phyloP scores from a whole-genome alignment of 2,888 invertebrate species.

The Lepas anatifera region DNA sequence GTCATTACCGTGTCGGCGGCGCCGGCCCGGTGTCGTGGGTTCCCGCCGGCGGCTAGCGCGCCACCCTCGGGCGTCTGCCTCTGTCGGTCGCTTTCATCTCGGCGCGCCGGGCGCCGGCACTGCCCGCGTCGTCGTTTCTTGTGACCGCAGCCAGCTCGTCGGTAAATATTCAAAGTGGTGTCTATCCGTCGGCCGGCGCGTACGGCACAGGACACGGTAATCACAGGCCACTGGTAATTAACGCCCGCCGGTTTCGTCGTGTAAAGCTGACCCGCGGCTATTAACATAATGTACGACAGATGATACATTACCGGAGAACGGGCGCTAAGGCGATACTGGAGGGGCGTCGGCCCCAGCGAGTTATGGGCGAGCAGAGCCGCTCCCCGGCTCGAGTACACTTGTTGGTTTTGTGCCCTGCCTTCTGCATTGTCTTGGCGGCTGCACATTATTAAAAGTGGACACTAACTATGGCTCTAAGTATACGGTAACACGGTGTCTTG shows the following conservation, averaged over 20 bases:
- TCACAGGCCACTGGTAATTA: not conserved
- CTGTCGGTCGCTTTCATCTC: not conserved
- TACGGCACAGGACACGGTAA: not conserved
- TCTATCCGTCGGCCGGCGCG: not conserved
- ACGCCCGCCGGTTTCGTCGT: not conserved
- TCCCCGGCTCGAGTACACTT: no score
- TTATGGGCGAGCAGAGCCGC: no score
- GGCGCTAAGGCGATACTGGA: not conserved
- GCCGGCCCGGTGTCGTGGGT: not conserved
- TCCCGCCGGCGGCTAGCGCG: not conserved
- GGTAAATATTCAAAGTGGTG: conserved; percentile 3
- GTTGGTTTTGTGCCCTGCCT: no score
- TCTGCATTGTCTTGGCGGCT: no score
- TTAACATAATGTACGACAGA: not conserved
- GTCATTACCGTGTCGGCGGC: not conserved
- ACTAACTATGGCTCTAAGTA: no score
- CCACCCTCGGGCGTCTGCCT: not conserved
- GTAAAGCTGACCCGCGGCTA: not conserved
- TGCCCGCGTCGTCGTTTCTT: not conserved
- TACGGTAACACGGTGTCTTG: no score
- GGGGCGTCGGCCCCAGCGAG: not conserved
- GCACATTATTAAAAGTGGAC: no score
- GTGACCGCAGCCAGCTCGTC: not conserved
- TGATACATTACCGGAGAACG: not conserved
- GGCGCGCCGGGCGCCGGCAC: not conserved